These are phyloP conservation scores for Hydra vulgaris DNA, from an alignment of 30 jellyfish, hydroid and myxozoan species.

Conservation along the genomic window DNA sequence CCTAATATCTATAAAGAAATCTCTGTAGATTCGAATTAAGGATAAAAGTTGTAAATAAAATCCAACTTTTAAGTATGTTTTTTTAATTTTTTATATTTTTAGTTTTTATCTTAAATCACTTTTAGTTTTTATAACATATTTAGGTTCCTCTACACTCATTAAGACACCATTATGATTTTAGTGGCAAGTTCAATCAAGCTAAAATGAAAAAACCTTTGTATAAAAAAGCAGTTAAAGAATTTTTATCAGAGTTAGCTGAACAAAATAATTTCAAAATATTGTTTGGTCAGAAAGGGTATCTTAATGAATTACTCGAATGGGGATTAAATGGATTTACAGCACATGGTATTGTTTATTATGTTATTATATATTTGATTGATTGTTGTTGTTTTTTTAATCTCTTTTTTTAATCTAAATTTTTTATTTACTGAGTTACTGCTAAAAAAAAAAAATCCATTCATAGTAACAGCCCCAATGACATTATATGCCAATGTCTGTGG, in stretches of 20 bases:
- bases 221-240: constrained; percentile 11
- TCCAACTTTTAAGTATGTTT: too few relatives aligned
- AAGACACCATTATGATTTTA: background rate
- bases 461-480: too few relatives aligned
- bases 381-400: background rate
- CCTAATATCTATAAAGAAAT: too few relatives aligned
- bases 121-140: background rate
- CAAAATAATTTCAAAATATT: too few relatives aligned
- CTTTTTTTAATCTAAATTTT: too few relatives aligned
- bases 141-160: background rate
- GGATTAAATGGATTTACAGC: constrained; percentile 9
- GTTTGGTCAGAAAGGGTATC: background rate
- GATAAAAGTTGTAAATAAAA: too few relatives aligned
- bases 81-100: too few relatives aligned
- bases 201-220: constrained; percentile 12
- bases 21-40: too few relatives aligned
- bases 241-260: background rate
- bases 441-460: too few relatives aligned
- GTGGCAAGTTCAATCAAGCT: background rate
- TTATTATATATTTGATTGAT: too few relatives aligned
- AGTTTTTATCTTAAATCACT: background rate
- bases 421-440: too few relatives aligned
- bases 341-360: background rate
- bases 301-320: constrained; percentile 7
- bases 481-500: too few relatives aligned